Conservation (phyloP, 2,113 vertebrate species). For the Entomyzon cyanotis region DNA sequence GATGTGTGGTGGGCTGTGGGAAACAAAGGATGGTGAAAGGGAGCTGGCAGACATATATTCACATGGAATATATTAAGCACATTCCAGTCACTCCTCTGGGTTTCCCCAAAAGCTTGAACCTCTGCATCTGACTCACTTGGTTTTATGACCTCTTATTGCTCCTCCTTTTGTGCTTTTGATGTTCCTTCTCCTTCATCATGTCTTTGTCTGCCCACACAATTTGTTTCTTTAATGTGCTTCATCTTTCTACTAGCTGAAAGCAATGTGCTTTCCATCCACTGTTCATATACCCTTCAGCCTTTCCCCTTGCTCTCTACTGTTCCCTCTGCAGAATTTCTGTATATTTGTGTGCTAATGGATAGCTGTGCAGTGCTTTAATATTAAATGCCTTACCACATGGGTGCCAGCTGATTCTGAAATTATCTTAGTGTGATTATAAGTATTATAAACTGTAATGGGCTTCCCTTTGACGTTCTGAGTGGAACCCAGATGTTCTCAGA, state of each 20-base stretch:
- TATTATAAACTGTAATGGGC: neutral
- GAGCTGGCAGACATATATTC: slow-evolving; percentile 58
- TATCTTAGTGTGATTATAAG: neutral
- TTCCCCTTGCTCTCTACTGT: neutral
- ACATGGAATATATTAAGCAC: slow-evolving; percentile 57
- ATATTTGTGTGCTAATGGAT: neutral
- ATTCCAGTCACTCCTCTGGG: slow-evolving; percentile 39
- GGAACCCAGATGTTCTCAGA: neutral
- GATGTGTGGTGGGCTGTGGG: slow-evolving; percentile 28
- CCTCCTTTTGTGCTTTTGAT: slow-evolving; percentile 32
- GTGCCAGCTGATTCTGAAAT: neutral
- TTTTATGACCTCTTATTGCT: slow-evolving; percentile 50
- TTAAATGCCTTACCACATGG: neutral
- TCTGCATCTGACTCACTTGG: slow-evolving; percentile 13
- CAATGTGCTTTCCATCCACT: neutral
- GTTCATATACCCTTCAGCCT: neutral
- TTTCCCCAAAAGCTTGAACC: slow-evolving; percentile 41
- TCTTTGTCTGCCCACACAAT: slow-evolving; percentile 33
- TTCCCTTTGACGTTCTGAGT: neutral
- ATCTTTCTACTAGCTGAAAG: neutral
- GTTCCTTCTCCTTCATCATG: slow-evolving; percentile 27
- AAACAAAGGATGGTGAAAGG: slow-evolving; percentile 38
- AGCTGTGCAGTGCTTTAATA: neutral
- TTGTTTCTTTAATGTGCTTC: slow-evolving; percentile 21
- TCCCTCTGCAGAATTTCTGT: neutral